Conservation (phyloP, 30 jellyfish, hydroid and myxozoan species). For the Hydractinia symbiolongicarpus region DNA sequence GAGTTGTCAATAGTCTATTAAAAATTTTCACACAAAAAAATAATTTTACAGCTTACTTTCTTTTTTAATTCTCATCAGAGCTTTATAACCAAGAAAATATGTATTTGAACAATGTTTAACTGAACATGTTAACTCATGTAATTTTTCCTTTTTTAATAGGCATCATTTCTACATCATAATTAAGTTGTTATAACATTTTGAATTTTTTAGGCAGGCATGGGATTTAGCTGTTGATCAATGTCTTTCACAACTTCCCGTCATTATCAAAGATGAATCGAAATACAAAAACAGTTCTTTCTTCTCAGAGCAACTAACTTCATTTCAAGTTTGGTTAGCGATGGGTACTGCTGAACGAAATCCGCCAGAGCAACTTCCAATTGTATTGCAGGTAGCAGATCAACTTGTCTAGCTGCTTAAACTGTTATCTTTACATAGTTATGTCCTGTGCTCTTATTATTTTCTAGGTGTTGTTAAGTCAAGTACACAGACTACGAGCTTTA, state of each 20-base stretch:
- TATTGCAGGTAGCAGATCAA: constrained; percentile 52
- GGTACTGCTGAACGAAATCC: constrained; percentile 83
- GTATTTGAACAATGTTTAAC: too few relatives aligned
- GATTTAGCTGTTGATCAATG: constrained; percentile 95
- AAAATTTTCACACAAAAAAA: too few relatives aligned
- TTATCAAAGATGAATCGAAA: constrained; percentile 74
- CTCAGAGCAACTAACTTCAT: constrained; percentile 87
- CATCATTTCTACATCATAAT: too few relatives aligned
- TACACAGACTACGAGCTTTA: constrained; percentile 82
- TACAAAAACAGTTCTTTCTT: constrained; percentile 88
- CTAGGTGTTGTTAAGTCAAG: constrained; percentile 88
- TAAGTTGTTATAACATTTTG: too few relatives aligned
- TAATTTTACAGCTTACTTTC: too few relatives aligned
- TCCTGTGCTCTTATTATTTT: neutral
- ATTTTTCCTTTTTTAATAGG: too few relatives aligned
- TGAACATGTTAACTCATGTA: too few relatives aligned
- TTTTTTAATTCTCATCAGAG: too few relatives aligned
- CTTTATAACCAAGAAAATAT: too few relatives aligned
- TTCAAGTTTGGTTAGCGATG: constrained; percentile 99
- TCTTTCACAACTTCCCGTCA: constrained; percentile 76
- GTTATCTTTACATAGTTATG: neutral
- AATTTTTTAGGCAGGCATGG: constrained; percentile 90
- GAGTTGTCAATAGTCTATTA: too few relatives aligned
- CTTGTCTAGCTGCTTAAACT: neutral
- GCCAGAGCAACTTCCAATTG: constrained; percentile 95